These are phyloP conservation scores for Drosophila nigritarsus DNA, from an alignment of 2,888 invertebrate species.

Conservation along the genomic window DNA sequence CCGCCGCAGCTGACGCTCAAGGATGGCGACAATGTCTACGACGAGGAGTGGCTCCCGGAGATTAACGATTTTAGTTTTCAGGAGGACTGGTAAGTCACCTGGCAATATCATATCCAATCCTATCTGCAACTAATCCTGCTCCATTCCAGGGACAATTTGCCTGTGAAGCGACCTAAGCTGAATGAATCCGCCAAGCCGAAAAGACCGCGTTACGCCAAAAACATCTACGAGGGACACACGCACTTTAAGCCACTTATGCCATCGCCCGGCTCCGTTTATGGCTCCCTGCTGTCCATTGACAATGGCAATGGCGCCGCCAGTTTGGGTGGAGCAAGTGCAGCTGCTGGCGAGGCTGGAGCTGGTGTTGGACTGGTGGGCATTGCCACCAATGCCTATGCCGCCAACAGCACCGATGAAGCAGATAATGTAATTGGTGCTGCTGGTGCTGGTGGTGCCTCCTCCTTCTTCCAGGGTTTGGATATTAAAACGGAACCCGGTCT, in stretches of 20 bases:
- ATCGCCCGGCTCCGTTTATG: slow-evolving; percentile 83
- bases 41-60: slow-evolving; percentile 92
- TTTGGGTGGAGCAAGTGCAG: slow-evolving; percentile 10
- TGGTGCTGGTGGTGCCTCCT: slow-evolving; percentile 17
- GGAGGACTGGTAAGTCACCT: slow-evolving; percentile 91
- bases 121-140: neutral
- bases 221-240: slow-evolving; percentile 88
- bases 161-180: slow-evolving; percentile 94
- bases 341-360: slow-evolving; percentile 22
- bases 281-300: slow-evolving; percentile 77
- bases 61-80: slow-evolving; percentile 95
- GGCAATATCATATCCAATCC: neutral
- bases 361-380: slow-evolving; percentile 76
- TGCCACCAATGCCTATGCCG: slow-evolving; percentile 45
- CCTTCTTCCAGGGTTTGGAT: slow-evolving; percentile 74
- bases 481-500: slow-evolving; percentile 83
- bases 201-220: slow-evolving; percentile 84
- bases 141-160: slow-evolving; percentile 91
- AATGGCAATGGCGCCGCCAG: slow-evolving; percentile 41
- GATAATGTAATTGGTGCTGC: slow-evolving; percentile 57
- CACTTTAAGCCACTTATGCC: slow-evolving; percentile 85
- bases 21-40: slow-evolving; percentile 91
- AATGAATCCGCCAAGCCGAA: slow-evolving; percentile 85
- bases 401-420: slow-evolving; percentile 46
- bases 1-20: slow-evolving; percentile 92